phyloP scores from a whole-genome alignment of 2,113 vertebrate species.

The Pluvialis apricaria region DNA sequence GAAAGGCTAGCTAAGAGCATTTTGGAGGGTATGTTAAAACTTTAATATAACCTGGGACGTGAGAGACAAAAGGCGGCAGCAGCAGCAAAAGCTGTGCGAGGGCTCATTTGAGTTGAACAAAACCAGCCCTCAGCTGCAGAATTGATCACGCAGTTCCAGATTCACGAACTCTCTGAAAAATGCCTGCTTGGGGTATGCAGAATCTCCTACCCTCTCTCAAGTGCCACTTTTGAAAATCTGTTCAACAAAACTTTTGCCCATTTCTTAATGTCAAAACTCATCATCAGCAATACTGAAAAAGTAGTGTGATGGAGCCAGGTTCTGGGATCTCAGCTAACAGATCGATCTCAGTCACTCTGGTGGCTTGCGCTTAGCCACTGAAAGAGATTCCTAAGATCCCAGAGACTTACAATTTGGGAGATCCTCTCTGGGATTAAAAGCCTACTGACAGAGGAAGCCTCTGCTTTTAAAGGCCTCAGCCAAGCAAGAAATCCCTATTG shows the following conservation, averaged over 20 bases:
- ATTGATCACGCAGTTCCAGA: background rate
- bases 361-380: background rate
- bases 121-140: background rate
- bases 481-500: background rate
- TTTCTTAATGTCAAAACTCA: background rate
- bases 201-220: background rate
- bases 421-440: background rate
- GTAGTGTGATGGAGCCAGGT: background rate
- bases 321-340: background rate
- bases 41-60: background rate
- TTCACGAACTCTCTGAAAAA: background rate
- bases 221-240: background rate
- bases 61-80: background rate
- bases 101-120: background rate
- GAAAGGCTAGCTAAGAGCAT: background rate
- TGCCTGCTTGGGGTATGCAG: background rate
- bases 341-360: background rate
- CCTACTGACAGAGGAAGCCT: background rate
- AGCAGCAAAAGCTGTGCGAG: background rate
- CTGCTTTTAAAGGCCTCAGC: background rate
- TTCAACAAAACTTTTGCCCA: background rate
- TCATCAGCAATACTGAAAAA: background rate
- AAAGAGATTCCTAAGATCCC: background rate
- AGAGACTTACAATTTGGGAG: background rate
- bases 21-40: background rate